Base-by-base conservation (phyloP, 2,797 vertebrate genomes). In the Mustela erminea region DNA sequence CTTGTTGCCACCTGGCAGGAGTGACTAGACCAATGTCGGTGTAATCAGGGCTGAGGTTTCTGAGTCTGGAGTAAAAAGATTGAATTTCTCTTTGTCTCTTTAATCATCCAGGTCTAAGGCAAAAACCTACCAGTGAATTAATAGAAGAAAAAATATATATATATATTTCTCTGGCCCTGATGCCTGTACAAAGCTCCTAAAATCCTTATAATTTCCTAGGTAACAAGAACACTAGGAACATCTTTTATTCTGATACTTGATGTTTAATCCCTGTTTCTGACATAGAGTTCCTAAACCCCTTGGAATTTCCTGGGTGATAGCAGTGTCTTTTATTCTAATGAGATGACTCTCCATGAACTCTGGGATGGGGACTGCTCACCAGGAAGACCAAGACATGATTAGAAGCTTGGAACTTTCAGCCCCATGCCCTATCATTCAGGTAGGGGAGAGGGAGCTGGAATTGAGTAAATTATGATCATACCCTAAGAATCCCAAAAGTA, bases 81-180 rank as follows among this genome's bases (percentile, higher is more conserved):
- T 64, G 43, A 92, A 77, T 88, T 93, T 91, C 49, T 82, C 18
- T 95, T 86, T 81, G 20, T 82, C 14, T 93, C 58, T 85, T 70
- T 52, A 82, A 89, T 43, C 56, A 83, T 58, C 66, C 21, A 92
- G 7, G 0, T 23, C 41, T 43, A 78, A 58, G 32, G n/a, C 52
- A 92, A 93, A 95, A 97, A 54, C 18, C 29, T 62, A 52, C 29
- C 27, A 46, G 38, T 87, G 62, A 87, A 14, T 80, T 46, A n/a
- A 85, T 29, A 43, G 25, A 49, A 74, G 66, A 56, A 66, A 12
- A 29, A 56, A 49, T 25, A 66, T 62, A 15, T 46, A 23, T n/a
- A 52, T 23, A 64, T 64, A 32, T 32, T 35, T 14, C 35, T 32
- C 52, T 74, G 68, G 7, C 35, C 46, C 18, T 29, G 14, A n/a